Evolutionary conservation across 2,888 invertebrate species (phyloP), one percentile per base, ranked within the genome.

Genomic region (Cremastinae sp.): DNA sequence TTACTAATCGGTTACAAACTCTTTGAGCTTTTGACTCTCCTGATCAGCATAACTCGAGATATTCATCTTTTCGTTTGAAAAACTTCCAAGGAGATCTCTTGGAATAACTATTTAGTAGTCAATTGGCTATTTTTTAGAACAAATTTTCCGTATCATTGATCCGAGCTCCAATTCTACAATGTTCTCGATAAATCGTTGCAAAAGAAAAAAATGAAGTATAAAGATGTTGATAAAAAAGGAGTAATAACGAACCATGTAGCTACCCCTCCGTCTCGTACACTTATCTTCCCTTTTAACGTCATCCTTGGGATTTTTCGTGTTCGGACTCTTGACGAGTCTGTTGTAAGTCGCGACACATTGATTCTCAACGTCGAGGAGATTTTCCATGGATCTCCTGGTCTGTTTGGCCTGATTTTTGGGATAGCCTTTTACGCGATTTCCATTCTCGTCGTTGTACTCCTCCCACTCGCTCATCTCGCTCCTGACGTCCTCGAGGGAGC

Each of bases 401-500:
- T 91, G 90, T 79, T 91, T 91, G 80, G 90, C 90, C 83, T 91
- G 91, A 82, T 91, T 91, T 80, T 91, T 92, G 0, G 92, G 76
- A 18, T 82, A 84, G 7, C 78, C 90, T 28, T 91, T 91, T 28
- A 93, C 90, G 9, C 92, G 90, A 82, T 93, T 93, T 47, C 93
- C 93, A 82, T 93, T 93, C 83, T 93, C 92, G 74, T 93, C 93
- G 75, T 92, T 92, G 79, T 92, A 89, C 47, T 89, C 93, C 79
- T 93, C 93, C 93, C 93, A 94, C 69, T 91, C 91, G 84, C 93
- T 92, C 54, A 93, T 91, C 74, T 94, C 94, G 18, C 93, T 92
- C 54, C 94, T 91, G 10, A 95, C 93, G 84, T 95, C 95, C 84
- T 95, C 95, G 88, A 95, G 91, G 1, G 95, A 95, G 68, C 94